Percentiles rank a stretch among this genome's conserved stretches.
Conservation (phyloP, 2,797 vertebrate genomes). For the Alcedo quadribrachys region DNA sequence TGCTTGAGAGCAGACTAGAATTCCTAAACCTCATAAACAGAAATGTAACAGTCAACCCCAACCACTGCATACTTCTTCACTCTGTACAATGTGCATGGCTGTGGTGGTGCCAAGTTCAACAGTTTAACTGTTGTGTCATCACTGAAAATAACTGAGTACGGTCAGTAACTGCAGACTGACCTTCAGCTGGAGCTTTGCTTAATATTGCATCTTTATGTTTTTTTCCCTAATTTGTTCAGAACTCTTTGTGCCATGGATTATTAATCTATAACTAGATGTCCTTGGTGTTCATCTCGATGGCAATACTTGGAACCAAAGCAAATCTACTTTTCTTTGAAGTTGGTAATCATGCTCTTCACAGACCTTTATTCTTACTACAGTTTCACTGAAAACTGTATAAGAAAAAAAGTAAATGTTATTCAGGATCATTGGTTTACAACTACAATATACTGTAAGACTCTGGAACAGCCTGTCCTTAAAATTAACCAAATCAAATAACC, state of each 20-base stretch:
- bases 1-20: neutral
- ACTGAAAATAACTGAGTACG: neutral
- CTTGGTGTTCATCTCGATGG: slow-evolving; percentile 71
- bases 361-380: neutral
- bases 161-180: neutral
- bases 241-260: slow-evolving; percentile 85
- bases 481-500: neutral
- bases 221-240: slow-evolving; percentile 80
- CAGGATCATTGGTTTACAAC: neutral
- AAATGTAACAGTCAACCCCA: neutral
- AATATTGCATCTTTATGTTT: slow-evolving; percentile 78
- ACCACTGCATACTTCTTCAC: neutral
- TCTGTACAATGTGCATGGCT: neutral
- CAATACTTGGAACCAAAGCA: slow-evolving; percentile 78
- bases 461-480: neutral
- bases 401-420: neutral
- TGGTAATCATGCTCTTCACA: neutral
- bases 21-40: neutral
- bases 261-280: slow-evolving; percentile 88
- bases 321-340: slow-evolving; percentile 61
- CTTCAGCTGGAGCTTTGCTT: slow-evolving; percentile 66
- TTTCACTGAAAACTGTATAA: neutral
- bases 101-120: slow-evolving; percentile 21
- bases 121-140: slow-evolving; percentile 4
- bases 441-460: neutral